These are phyloP conservation scores for Parnassius glacialis DNA, from an alignment of 2,888 invertebrate genomes.

Conservation along the genomic window DNA sequence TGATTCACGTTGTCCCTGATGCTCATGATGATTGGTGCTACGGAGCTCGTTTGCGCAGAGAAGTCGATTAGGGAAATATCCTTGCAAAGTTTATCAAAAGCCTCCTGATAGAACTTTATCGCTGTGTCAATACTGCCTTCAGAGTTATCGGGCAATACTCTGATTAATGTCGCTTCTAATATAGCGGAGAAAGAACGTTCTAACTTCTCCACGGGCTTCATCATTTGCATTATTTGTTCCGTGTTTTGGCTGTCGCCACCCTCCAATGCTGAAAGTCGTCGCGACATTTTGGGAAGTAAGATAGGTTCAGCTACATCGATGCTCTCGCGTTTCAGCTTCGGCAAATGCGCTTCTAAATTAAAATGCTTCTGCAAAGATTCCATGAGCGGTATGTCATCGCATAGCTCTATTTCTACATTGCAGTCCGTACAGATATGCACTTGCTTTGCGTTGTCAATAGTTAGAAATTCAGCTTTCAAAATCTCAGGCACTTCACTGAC, in stretches of 20 bases:
- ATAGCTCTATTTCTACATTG: constrained; percentile 66
- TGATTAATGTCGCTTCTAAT: constrained; percentile 57
- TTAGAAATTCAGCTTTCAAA: constrained; percentile 61
- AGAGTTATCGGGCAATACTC: constrained; percentile 66
- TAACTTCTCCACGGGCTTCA: constrained; percentile 58
- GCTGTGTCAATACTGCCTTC: constrained; percentile 67
- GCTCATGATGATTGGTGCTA: constrained; percentile 75
- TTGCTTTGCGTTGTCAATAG: constrained; percentile 60
- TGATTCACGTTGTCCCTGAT: constrained; percentile 75
- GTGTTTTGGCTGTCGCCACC: constrained; percentile 58
- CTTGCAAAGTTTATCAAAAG: constrained; percentile 58
- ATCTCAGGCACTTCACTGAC: constrained; percentile 72
- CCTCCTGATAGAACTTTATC: constrained; percentile 60
- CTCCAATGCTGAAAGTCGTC: constrained; percentile 64
- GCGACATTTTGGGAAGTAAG: constrained; percentile 66
- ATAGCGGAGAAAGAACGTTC: constrained; percentile 58
- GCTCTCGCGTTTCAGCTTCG: constrained; percentile 68
- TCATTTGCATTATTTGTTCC: constrained; percentile 51
- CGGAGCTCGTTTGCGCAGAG: constrained; percentile 60
- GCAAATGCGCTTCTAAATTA: constrained; percentile 59
- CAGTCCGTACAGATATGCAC: constrained; percentile 75
- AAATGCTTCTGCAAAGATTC: constrained; percentile 73
- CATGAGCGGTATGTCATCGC: constrained; percentile 70
- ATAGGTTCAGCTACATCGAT: constrained; percentile 71
- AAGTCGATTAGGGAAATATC: constrained; percentile 60